phyloP scores from a whole-genome alignment of 2,888 invertebrate genomes.

The Himalopsyche kuldschensis region DNA sequence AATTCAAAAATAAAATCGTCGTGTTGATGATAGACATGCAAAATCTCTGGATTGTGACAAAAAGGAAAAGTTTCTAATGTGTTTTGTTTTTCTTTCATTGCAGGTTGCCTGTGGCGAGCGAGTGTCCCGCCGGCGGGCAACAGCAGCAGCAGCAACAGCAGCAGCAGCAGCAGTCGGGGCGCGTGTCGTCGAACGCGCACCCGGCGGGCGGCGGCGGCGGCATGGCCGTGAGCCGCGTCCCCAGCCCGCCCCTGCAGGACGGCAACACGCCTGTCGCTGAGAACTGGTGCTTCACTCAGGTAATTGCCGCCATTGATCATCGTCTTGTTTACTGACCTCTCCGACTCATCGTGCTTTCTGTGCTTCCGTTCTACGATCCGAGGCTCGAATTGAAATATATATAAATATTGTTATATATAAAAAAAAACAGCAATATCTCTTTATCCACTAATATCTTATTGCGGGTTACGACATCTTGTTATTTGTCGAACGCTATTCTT shows the following conservation, averaged over 20 bases:
- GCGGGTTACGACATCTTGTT: no score
- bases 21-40: no score
- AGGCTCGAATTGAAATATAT: no score
- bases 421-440: no score
- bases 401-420: no score
- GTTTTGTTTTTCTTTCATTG: slow-evolving; percentile 45
- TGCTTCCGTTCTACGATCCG: no score
- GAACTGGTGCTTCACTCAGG: slow-evolving; percentile 99
- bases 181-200: slow-evolving; percentile 80
- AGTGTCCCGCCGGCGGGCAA: slow-evolving; percentile 61
- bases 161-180: slow-evolving; percentile 81
- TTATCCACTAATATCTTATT: no score
- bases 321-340: no score
- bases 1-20: no score
- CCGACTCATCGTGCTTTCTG: no score
- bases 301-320: slow-evolving; percentile 49
- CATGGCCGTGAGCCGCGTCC: slow-evolving; percentile 96
- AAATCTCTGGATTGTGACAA: no score
- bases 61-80: background rate
- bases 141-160: slow-evolving; percentile 76
- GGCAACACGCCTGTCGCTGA: slow-evolving; percentile 97
- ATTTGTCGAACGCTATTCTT: no score
- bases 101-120: slow-evolving; percentile 78
- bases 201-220: slow-evolving; percentile 79
- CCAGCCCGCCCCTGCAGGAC: slow-evolving; percentile 93